phyloP scores from a whole-genome alignment of 2,113 vertebrate genomes.

The Archilochus colubris region DNA sequence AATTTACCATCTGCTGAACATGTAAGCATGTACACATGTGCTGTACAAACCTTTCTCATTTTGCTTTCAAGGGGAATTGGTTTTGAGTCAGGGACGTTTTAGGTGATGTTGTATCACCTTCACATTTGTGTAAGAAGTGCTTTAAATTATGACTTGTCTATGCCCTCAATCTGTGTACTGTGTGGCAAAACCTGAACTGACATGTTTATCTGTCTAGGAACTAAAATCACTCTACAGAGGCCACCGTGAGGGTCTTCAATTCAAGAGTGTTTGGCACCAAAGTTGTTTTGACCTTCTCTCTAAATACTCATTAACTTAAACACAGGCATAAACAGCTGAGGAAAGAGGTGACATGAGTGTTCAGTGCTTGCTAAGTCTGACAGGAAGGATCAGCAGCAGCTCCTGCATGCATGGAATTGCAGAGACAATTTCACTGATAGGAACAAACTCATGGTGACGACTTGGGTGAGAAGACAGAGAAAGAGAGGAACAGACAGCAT shows the following conservation, averaged over 20 bases:
- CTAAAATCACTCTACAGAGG: background rate
- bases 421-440: constrained; percentile 8
- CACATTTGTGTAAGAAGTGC: background rate
- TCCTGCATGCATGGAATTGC: background rate
- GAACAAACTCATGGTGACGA: constrained; percentile 36
- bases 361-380: background rate
- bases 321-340: background rate
- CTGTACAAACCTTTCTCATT: background rate
- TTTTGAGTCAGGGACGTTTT: background rate
- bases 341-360: background rate
- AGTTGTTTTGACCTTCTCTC: constrained; percentile 33
- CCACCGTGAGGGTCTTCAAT: background rate
- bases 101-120: background rate
- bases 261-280: background rate
- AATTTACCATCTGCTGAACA: background rate
- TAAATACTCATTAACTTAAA: background rate
- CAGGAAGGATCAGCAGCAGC: constrained; percentile 27
- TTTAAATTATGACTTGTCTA: background rate
- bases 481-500: background rate
- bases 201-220: background rate
- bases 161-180: background rate
- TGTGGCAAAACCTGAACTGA: background rate
- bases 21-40: background rate
- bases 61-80: background rate
- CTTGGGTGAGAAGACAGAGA: constrained; percentile 4